phyloP scores from a whole-genome alignment of 2,888 invertebrate species.

The Exephanes ischioxanthus region DNA sequence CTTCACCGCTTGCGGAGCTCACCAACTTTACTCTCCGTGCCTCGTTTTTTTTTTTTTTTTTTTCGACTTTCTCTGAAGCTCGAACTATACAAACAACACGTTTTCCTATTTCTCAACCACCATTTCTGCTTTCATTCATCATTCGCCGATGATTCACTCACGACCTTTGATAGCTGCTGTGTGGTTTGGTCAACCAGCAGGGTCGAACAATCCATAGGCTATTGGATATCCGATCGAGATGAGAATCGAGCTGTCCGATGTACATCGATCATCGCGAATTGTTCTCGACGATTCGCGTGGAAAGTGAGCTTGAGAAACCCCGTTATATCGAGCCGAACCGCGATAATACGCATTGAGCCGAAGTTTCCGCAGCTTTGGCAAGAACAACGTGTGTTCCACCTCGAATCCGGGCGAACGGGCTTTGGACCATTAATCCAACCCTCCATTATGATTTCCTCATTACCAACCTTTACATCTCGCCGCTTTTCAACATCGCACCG shows the following conservation, averaged over 20 bases:
- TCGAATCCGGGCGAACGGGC: background rate
- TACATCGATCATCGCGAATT: conserved; percentile 47
- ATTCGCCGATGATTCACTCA: background rate
- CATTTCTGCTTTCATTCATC: background rate
- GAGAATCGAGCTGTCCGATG: conserved; percentile 9
- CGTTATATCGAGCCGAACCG: conserved; percentile 9
- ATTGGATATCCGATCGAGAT: background rate
- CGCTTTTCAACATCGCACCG: conserved; percentile 7
- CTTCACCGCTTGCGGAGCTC: background rate
- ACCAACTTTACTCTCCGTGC: background rate
- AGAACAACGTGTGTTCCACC: conserved; percentile 8
- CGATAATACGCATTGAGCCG: conserved; percentile 11
- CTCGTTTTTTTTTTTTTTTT: background rate
- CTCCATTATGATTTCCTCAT: conserved; percentile 22
- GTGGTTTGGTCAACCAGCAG: background rate
- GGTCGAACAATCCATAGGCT: background rate
- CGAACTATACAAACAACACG: conserved; percentile 1
- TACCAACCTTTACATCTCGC: background rate
- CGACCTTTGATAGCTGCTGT: background rate
- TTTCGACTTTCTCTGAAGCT: background rate
- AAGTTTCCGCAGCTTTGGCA: conserved; percentile 13
- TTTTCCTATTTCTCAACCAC: background rate
- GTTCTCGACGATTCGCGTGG: conserved; percentile 34
- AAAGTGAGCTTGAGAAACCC: conserved; percentile 27
- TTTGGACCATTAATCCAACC: conserved; percentile 6